Evolutionary conservation across 2,888 invertebrate genomes (phyloP).

Genomic region (Augiades crinisus): DNA sequence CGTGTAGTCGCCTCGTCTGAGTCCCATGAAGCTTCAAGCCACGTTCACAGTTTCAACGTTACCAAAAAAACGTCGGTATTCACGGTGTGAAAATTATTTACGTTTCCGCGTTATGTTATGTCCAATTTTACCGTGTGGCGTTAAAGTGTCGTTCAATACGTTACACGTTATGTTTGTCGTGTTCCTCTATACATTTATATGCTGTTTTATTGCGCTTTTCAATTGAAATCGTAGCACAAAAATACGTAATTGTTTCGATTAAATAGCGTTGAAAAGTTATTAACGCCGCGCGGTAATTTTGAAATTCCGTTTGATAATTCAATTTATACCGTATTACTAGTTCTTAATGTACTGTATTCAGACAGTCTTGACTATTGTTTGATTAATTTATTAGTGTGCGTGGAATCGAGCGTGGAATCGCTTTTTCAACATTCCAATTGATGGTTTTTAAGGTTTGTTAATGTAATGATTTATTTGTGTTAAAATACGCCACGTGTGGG

Average conservation of each 20-base stretch:
- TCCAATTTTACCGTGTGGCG: slow-evolving; percentile 6
- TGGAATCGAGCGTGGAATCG: slow-evolving; percentile 9
- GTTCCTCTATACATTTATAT: slow-evolving; percentile 23
- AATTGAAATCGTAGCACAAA: slow-evolving; percentile 22
- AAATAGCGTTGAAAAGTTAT: slow-evolving; percentile 14
- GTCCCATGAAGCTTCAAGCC: slow-evolving; percentile 3
- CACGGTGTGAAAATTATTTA: slow-evolving; percentile 6
- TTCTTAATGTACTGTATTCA: too few relatives aligned
- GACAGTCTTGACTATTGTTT: slow-evolving; percentile 19
- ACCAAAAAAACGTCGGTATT: slow-evolving; percentile 9
- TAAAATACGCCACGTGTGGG: slow-evolving; percentile 44
- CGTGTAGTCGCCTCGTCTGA: neutral
- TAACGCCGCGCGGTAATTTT: slow-evolving; percentile 7
- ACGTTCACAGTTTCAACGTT: slow-evolving; percentile 22
- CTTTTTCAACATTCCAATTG: slow-evolving; percentile 49
- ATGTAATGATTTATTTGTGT: slow-evolving; percentile 46
- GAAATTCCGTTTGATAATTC: slow-evolving; percentile 12
- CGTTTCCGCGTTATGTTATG: slow-evolving; percentile 1
- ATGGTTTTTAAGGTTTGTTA: slow-evolving; percentile 48
- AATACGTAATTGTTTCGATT: slow-evolving; percentile 11
- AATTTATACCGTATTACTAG: too few relatives aligned
- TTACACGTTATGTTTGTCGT: slow-evolving; percentile 24
- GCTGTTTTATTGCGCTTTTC: slow-evolving; percentile 22
- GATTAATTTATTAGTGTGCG: slow-evolving; percentile 8
- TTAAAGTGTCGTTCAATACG: slow-evolving; percentile 6